A percentile compares a stretch with the other conserved stretches of the same genome.
Conservation (phyloP, 2,888 invertebrate species). For the Hipparchia semele region DNA sequence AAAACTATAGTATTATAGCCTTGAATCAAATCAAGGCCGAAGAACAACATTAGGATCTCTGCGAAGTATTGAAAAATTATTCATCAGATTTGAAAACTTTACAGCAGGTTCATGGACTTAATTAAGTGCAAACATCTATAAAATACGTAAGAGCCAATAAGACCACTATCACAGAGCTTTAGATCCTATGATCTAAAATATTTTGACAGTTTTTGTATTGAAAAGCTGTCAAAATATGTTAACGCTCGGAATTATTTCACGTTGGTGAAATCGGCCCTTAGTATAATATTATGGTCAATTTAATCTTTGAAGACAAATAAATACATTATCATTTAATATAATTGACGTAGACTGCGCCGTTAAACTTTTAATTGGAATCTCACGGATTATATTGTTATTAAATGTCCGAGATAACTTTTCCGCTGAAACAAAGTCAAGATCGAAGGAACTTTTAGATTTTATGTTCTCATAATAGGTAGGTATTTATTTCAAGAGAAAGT, state of each 20-base stretch:
- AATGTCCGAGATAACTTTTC: constrained; percentile 57
- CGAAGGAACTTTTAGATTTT: constrained; percentile 16
- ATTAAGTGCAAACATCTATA: no score
- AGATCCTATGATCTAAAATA: no score
- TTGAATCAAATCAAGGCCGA: background rate
- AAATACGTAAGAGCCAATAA: no score
- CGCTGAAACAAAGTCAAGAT: constrained; percentile 26
- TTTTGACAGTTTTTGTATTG: no score
- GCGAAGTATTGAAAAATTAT: background rate
- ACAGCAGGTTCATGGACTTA: no score
- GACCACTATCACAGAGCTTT: no score
- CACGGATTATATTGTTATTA: constrained; percentile 45
- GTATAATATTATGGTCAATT: no score
- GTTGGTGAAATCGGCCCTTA: no score
- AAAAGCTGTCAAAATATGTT: no score
- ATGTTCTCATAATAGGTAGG: background rate
- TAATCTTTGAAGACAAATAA: constrained; percentile 26
- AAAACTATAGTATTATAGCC: background rate
- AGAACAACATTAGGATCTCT: background rate
- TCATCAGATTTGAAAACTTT: background rate
- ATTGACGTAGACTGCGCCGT: constrained; percentile 19
- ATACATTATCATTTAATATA: constrained; percentile 12
- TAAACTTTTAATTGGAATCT: constrained; percentile 78
- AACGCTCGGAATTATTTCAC: no score
- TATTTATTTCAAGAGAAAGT: constrained; percentile 4